Conservation (phyloP, 2,888 invertebrate species). For the Drosophila paramelanica region DNA sequence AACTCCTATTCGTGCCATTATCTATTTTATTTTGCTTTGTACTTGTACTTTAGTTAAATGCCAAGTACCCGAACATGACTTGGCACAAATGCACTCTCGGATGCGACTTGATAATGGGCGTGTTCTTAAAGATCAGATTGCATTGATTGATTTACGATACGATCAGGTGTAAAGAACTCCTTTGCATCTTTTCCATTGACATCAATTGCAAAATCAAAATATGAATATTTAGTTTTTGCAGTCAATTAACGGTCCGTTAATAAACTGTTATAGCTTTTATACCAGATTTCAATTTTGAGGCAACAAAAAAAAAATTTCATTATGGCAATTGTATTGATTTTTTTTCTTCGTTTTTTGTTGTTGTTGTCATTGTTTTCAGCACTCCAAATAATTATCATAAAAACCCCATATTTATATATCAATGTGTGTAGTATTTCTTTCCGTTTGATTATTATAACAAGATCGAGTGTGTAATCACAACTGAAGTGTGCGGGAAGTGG, state of each 20-base stretch:
- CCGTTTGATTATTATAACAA: slow-evolving; percentile 68
- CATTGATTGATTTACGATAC: slow-evolving; percentile 57
- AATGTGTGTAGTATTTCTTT: slow-evolving; percentile 57
- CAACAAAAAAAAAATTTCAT: background rate
- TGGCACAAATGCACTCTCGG: slow-evolving; percentile 16
- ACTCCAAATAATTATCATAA: slow-evolving; percentile 78
- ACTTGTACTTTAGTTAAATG: slow-evolving; percentile 32
- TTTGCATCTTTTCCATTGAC: slow-evolving; percentile 22
- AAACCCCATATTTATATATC: slow-evolving; percentile 55
- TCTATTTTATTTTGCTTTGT: background rate
- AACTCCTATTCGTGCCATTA: slow-evolving; percentile 4
- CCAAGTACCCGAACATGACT: slow-evolving; percentile 31
- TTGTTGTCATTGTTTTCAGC: slow-evolving; percentile 60
- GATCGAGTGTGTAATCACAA: slow-evolving; percentile 73
- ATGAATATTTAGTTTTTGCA: slow-evolving; percentile 2
- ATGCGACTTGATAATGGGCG: slow-evolving; percentile 45
- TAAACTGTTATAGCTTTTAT: background rate
- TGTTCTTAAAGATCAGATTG: slow-evolving; percentile 47
- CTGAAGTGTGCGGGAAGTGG: slow-evolving; percentile 24
- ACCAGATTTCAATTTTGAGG: background rate
- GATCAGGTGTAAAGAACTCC: slow-evolving; percentile 38
- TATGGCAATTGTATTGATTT: slow-evolving; percentile 35
- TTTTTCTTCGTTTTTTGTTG: slow-evolving; percentile 18
- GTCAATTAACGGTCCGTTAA: slow-evolving; percentile 11
- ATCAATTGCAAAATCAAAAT: slow-evolving; percentile 15